Evolutionary conservation across 2,113 vertebrate genomes (phyloP).

Genomic region (Paracanthobrama guichenoti): DNA sequence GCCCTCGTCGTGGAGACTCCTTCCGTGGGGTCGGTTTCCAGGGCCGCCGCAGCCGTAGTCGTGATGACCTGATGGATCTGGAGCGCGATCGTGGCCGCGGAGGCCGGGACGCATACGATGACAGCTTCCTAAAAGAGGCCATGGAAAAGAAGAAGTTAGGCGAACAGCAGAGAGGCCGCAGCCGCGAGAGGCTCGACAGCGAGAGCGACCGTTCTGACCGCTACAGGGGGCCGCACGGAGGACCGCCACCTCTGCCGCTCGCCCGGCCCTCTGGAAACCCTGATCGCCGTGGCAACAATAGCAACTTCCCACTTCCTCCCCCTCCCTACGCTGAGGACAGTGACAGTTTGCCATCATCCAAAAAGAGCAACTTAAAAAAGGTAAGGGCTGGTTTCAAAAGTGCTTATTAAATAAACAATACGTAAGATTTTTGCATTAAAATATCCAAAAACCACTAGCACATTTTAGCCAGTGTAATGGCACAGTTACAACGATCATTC

Average conservation of each 20-base stretch:
- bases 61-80: slow-evolving; percentile 81
- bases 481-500: no score
- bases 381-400: slow-evolving; percentile 57
- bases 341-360: slow-evolving; percentile 79
- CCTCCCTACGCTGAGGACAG: slow-evolving; percentile 79
- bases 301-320: slow-evolving; percentile 67
- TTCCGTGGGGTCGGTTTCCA: slow-evolving; percentile 49
- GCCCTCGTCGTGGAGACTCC: slow-evolving; percentile 40
- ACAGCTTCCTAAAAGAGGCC: slow-evolving; percentile 81
- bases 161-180: slow-evolving; percentile 74
- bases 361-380: slow-evolving; percentile 82
- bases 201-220: slow-evolving; percentile 71
- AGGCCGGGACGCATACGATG: slow-evolving; percentile 74
- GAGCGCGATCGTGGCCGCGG: slow-evolving; percentile 58
- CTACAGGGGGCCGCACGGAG: slow-evolving; percentile 54
- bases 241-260: slow-evolving; percentile 71
- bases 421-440: no score
- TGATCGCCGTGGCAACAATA: slow-evolving; percentile 55
- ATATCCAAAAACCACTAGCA: no score
- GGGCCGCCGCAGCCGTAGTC: slow-evolving; percentile 79
- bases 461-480: no score
- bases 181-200: slow-evolving; percentile 76
- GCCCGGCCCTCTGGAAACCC: slow-evolving; percentile 67
- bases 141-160: slow-evolving; percentile 79
- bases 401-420: neutral